Evolutionary conservation across 92 coral and sea anemone genomes (phyloP).

Genomic region (Paragorgia papillata): DNA sequence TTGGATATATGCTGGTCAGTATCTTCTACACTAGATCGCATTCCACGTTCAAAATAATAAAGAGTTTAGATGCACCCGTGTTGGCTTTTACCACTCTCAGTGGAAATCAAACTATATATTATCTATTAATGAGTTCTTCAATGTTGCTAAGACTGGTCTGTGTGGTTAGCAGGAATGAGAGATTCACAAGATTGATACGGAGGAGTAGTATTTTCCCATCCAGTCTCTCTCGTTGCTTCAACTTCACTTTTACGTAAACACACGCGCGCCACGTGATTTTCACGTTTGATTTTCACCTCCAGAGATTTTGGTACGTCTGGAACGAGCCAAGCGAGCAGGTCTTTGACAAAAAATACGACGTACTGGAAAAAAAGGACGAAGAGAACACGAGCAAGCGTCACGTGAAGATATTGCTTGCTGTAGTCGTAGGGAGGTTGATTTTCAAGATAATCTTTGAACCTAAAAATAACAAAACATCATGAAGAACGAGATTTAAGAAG

Average conservation of each 20-base stretch:
- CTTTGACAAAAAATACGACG: conserved; percentile 81
- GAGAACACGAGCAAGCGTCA: conserved; percentile 76
- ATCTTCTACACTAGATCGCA: no score
- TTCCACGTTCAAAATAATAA: no score
- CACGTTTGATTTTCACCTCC: conserved; percentile 85
- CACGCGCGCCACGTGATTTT: conserved; percentile 81
- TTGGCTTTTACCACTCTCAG: no score
- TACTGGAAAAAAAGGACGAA: conserved; percentile 92
- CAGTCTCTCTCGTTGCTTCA: conserved; percentile 62
- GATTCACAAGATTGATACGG: conserved; percentile 29
- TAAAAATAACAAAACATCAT: background rate
- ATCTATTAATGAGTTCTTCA: no score
- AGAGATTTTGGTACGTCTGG: conserved; percentile 91
- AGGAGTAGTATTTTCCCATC: background rate
- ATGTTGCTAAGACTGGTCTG: background rate
- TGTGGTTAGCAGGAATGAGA: background rate
- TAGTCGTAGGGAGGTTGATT: conserved; percentile 54
- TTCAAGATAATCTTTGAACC: conserved; percentile 37
- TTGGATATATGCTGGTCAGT: no score
- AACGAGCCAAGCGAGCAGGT: conserved; percentile 82
- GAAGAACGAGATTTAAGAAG: background rate
- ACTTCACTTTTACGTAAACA: conserved; percentile 75
- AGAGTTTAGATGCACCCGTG: no score
- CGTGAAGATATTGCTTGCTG: conserved; percentile 86
- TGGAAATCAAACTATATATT: no score